Base-by-base conservation (phyloP, 2,113 vertebrate species). In the Ammospiza caudacuta region DNA sequence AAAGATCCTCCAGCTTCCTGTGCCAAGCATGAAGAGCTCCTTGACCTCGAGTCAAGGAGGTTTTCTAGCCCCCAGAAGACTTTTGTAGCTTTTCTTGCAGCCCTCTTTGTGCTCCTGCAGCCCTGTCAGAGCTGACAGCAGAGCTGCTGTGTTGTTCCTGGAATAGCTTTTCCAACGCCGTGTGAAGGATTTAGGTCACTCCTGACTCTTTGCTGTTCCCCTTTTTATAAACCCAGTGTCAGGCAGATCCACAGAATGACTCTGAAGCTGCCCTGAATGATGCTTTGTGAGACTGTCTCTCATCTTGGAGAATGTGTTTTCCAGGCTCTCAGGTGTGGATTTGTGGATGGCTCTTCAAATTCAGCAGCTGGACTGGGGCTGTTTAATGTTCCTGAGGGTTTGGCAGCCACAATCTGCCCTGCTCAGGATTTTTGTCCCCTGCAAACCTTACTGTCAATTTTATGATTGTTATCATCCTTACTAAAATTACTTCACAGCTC, bases 101-200 rank as follows among this genome's bases (percentile, higher is more conserved):
- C 35, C 43, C 27, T 67, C 62, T 84, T 94, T 96, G 81, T 89
- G 74, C 81, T 92, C 23, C 81, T 52, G 4, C 83, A 67, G 33
- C 61, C 86, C 74, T 29, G 5, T 63, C 5, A 2, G 64, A 49
- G 33, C 93, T 94, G 95, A 64, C 84, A 94, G 95, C 81, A 78
- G 92, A 72, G 74, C 84, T 96, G 93, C 91, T 1, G 3, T 9
- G 2, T 5, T 81, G 74, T 52, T 94, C 92, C 92, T 82, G 23
- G 51, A 96, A 95, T 82, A 96, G 90, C 66, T 96, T 52, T 87
- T 57, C 90, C 81, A 44, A 57, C 12, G 39, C 74, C 0, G 17
- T 84, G 84, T 94, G 96, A 96, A 96, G 66, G 95, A 96, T 96
- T 90, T 96, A 68, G 96, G 96, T 96, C 96, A 96, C 74, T 87